Conservation (phyloP, 2,797 vertebrate genomes). For the Lates japonicus region DNA sequence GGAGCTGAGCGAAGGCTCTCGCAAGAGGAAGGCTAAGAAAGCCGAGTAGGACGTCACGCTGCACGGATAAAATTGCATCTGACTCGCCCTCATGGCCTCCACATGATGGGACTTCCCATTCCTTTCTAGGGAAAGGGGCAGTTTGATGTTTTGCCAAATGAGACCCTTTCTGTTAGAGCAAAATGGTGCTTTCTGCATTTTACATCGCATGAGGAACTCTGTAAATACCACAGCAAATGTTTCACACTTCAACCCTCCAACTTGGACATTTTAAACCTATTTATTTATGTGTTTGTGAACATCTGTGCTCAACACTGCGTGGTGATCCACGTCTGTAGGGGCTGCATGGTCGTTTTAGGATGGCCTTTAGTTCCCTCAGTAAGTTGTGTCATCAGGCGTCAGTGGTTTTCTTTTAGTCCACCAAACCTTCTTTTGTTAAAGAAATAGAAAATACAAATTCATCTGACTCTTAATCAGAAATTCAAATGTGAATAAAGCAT, state of each 20-base stretch:
- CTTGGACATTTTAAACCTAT: slow-evolving; percentile 69
- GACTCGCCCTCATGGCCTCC: slow-evolving; percentile 61
- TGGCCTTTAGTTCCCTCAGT: slow-evolving; percentile 38
- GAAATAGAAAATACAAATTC: slow-evolving; percentile 34
- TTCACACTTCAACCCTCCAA: slow-evolving; percentile 62
- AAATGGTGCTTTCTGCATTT: slow-evolving; percentile 80
- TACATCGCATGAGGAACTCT: slow-evolving; percentile 77
- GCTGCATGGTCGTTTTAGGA: slow-evolving; percentile 15
- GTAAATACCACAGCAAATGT: slow-evolving; percentile 77
- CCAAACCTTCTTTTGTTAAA: slow-evolving; percentile 38
- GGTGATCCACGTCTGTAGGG: slow-evolving; percentile 46
- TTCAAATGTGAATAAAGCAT: slow-evolving; percentile 66
- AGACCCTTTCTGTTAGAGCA: slow-evolving; percentile 76
- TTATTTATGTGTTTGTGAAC: slow-evolving; percentile 74
- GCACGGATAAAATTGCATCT: slow-evolving; percentile 55
- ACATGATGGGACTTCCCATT: slow-evolving; percentile 70
- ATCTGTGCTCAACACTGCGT: slow-evolving; percentile 58
- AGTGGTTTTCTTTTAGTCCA: slow-evolving; percentile 47
- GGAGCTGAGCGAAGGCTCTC: slow-evolving; percentile 93
- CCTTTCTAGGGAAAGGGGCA: slow-evolving; percentile 67
- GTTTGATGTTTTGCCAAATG: slow-evolving; percentile 76
- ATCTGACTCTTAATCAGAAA: slow-evolving; percentile 49
- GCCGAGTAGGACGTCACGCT: slow-evolving; percentile 87
- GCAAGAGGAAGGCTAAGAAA: slow-evolving; percentile 97
- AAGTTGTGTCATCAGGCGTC: slow-evolving; percentile 33